These are phyloP conservation scores for Bufo gargarizans DNA, from an alignment of 2,113 vertebrate species.

Conservation along the genomic window DNA sequence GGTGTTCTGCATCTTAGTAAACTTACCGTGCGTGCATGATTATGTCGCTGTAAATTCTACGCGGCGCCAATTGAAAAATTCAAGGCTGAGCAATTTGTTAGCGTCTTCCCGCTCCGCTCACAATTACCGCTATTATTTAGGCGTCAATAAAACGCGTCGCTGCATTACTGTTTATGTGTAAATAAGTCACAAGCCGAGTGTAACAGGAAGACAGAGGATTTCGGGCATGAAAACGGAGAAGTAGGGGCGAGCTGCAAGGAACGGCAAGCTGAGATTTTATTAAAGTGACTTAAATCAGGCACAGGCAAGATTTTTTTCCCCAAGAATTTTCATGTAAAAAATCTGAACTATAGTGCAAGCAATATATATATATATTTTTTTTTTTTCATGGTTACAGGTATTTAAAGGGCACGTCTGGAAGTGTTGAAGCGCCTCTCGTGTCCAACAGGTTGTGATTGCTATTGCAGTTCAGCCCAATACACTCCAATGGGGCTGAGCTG, in stretches of 20 bases:
- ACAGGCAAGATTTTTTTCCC: too few relatives aligned
- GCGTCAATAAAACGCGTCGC: slow-evolving; percentile 54
- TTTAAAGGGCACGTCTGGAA: too few relatives aligned
- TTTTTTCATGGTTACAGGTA: too few relatives aligned
- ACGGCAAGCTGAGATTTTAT: neutral
- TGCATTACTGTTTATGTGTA: slow-evolving; percentile 18
- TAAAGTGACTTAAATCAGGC: neutral
- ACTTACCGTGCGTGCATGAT: slow-evolving; percentile 62
- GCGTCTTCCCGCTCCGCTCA: neutral
- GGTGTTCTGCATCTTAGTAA: slow-evolving; percentile 59
- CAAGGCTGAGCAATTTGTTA: slow-evolving; percentile 56
- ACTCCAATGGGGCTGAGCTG: neutral
- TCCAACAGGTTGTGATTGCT: neutral
- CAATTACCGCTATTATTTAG: slow-evolving; percentile 16
- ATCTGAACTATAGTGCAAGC: too few relatives aligned
- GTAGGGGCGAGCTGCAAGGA: neutral
- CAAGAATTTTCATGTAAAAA: too few relatives aligned
- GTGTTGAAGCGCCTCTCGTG: neutral
- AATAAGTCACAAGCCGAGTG: slow-evolving; percentile 1
- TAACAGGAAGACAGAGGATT: neutral
- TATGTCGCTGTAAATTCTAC: slow-evolving; percentile 59
- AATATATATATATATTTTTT: too few relatives aligned
- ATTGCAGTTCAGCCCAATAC: neutral
- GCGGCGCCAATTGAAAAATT: slow-evolving; percentile 56
- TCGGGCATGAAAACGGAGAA: neutral